phyloP scores from a whole-genome alignment of 2,888 invertebrate genomes.

The Lacanobia oleracea region DNA sequence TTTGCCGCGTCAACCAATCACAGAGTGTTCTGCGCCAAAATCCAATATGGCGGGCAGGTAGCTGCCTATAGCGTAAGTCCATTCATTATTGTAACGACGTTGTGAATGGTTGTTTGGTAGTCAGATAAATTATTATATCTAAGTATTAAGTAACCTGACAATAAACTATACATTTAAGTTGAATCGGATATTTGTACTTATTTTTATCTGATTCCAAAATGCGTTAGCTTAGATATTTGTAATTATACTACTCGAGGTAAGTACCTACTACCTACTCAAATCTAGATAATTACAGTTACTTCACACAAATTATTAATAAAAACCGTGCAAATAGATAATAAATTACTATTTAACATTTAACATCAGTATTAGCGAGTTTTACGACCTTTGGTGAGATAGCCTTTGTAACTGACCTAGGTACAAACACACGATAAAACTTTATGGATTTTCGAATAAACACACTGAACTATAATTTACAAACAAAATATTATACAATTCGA shows the following conservation, averaged over 20 bases:
- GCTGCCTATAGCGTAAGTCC: constrained; percentile 75
- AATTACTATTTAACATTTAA: constrained; percentile 51
- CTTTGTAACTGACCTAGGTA: constrained; percentile 66
- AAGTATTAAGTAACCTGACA: not conserved
- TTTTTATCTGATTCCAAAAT: not conserved
- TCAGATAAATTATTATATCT: constrained; percentile 57
- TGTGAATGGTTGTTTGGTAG: constrained; percentile 71
- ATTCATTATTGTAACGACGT: constrained; percentile 80
- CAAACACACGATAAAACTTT: constrained; percentile 57
- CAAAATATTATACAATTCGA: constrained; percentile 59
- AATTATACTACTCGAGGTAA: not conserved
- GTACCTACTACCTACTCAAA: constrained; percentile 3
- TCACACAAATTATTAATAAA: constrained; percentile 35
- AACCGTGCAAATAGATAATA: constrained; percentile 40
- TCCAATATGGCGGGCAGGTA: constrained; percentile 82
- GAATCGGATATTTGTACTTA: not conserved
- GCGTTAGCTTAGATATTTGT: not conserved
- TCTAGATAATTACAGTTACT: constrained; percentile 28
- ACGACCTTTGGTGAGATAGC: constrained; percentile 57
- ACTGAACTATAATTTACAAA: constrained; percentile 52
- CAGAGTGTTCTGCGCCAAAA: constrained; percentile 71
- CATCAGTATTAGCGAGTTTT: constrained; percentile 57
- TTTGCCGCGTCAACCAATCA: constrained; percentile 84
- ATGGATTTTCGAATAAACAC: constrained; percentile 58
- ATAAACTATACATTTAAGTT: not conserved